Conservation (phyloP, 1,140 invertebrate genomes). For the Patella vulgata region DNA sequence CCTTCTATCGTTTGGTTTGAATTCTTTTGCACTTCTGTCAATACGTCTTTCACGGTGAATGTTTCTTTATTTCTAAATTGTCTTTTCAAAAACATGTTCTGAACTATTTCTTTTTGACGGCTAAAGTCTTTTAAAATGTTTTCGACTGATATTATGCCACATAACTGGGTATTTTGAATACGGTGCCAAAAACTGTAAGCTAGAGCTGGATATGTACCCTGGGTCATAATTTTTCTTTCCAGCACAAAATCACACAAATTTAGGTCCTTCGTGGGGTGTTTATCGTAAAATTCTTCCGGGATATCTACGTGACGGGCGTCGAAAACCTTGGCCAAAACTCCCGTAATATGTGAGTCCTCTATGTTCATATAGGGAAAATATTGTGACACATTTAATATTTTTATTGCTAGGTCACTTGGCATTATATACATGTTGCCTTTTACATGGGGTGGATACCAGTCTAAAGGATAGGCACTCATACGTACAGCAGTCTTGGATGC, state of each 20-base stretch:
- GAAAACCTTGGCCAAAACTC: conserved; percentile 55
- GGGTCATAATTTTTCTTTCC: conserved; percentile 11
- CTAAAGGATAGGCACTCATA: conserved; percentile 38
- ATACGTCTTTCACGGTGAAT: too few species aligned
- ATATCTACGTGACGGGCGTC: conserved; percentile 27
- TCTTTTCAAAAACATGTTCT: too few species aligned
- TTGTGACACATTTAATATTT: conserved; percentile 41
- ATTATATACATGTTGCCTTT: conserved; percentile 55
- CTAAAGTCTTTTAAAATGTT: too few species aligned
- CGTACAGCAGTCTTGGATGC: conserved; percentile 49
- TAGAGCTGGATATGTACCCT: conserved; percentile 2
- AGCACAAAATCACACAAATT: conserved; percentile 17
- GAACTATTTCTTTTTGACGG: too few species aligned
- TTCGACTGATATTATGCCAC: conserved; percentile 8
- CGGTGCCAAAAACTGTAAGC: conserved; percentile 9
- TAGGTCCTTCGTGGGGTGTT: background rate
- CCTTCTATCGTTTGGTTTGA: too few species aligned
- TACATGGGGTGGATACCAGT: conserved; percentile 48
- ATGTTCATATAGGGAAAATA: conserved; percentile 53
- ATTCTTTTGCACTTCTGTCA: too few species aligned
- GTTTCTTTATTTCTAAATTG: too few species aligned
- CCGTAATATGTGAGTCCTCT: conserved; percentile 68
- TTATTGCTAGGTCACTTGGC: conserved; percentile 31
- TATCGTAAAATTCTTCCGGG: conserved; percentile 7
- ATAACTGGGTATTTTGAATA: conserved; percentile 16